These are phyloP conservation scores for Galerucella nymphaeae DNA, from an alignment of 2,888 invertebrate species.

Conservation along the genomic window DNA sequence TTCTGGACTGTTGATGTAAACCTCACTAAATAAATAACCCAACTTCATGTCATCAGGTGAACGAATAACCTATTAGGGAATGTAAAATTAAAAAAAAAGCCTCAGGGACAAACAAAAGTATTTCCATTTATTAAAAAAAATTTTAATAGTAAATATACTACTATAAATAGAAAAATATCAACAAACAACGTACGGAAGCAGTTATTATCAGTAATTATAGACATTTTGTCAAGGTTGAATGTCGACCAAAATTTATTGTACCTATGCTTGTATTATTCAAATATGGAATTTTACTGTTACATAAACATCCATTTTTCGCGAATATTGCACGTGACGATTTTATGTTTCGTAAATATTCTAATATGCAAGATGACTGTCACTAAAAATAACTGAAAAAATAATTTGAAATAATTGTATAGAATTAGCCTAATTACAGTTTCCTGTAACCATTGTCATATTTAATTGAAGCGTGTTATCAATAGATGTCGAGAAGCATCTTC, in stretches of 20 bases:
- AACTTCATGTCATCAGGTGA: no score
- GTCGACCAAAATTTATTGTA: conserved; percentile 3
- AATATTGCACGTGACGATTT: not conserved
- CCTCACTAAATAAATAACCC: no score
- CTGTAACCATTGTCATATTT: no score
- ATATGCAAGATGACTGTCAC: not conserved
- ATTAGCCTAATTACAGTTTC: no score
- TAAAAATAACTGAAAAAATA: no score
- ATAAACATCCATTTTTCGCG: not conserved
- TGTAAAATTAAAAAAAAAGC: no score
- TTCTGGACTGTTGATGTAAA: no score
- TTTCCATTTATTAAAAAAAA: not conserved
- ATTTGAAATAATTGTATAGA: no score
- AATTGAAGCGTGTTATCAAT: no score
- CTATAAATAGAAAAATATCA: conserved; percentile 25
- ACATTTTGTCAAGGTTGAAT: conserved; percentile 35
- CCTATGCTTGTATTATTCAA: not conserved
- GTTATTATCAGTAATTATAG: conserved; percentile 31
- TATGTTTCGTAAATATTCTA: not conserved
- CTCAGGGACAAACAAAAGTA: no score
- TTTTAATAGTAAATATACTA: conserved; percentile 4
- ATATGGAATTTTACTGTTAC: not conserved
- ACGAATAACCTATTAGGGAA: no score
- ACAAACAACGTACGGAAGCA: conserved; percentile 35
- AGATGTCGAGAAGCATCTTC: no score